These are phyloP conservation scores for Chrysochloris asiatica DNA, from an alignment of 2,113 vertebrate species.

Conservation along the genomic window DNA sequence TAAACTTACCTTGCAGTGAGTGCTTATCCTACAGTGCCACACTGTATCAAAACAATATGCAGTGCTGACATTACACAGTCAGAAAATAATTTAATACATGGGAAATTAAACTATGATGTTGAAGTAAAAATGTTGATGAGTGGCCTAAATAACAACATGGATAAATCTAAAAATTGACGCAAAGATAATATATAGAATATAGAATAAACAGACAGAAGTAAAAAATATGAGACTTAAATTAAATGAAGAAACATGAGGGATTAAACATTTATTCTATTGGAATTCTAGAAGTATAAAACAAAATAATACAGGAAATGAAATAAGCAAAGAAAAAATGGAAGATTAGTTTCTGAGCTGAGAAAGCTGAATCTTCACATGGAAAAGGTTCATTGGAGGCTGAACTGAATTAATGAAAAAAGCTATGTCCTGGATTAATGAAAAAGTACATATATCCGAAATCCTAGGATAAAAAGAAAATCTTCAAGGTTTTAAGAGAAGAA, in stretches of 20 bases:
- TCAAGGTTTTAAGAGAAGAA: not conserved
- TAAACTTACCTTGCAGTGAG: too few relatives aligned
- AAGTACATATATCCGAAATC: conserved; percentile 30
- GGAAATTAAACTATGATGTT: too few relatives aligned
- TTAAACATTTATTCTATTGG: not conserved
- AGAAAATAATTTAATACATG: too few relatives aligned
- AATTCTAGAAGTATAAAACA: conserved; percentile 12
- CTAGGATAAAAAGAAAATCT: conserved; percentile 15
- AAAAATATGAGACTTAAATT: too few relatives aligned
- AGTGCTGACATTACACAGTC: too few relatives aligned
- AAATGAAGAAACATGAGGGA: not conserved
- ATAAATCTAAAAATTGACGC: too few relatives aligned
- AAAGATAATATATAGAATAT: too few relatives aligned
- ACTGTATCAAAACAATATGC: too few relatives aligned
- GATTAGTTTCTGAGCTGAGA: conserved; percentile 5
- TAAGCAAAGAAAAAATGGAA: not conserved
- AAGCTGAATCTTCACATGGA: not conserved
- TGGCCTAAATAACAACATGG: too few relatives aligned
- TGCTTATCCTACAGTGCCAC: too few relatives aligned
- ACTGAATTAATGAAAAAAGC: not conserved
- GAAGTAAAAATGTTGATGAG: too few relatives aligned
- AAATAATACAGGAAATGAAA: not conserved
- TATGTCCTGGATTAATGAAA: conserved; percentile 28
- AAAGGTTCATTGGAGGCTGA: not conserved
- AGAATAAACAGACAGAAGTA: too few relatives aligned